Evolutionary conservation across 2,888 invertebrate genomes (phyloP).

Genomic region (Ypsolopha sequella): DNA sequence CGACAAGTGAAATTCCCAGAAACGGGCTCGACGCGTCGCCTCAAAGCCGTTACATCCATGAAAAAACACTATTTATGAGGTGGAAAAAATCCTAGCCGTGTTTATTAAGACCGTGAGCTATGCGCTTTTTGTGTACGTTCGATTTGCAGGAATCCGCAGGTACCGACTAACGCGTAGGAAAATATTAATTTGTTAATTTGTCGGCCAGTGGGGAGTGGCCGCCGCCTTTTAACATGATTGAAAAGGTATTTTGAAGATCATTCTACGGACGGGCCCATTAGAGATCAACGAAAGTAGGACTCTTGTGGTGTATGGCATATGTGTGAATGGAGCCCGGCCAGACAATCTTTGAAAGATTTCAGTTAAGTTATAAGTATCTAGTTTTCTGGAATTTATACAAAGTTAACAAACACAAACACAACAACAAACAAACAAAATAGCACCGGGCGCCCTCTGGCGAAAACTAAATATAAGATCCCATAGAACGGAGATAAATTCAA

Average conservation of each 20-base stretch:
- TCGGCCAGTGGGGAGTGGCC: slow-evolving; percentile 35
- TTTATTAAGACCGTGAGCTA: slow-evolving; percentile 57
- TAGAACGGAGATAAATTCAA: too few relatives aligned
- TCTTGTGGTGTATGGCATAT: too few relatives aligned
- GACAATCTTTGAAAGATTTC: too few relatives aligned
- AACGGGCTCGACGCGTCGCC: slow-evolving; percentile 50
- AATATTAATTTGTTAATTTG: slow-evolving; percentile 53
- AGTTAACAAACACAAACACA: too few relatives aligned
- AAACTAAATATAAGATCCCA: too few relatives aligned
- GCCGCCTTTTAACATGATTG: slow-evolving; percentile 20
- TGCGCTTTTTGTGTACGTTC: slow-evolving; percentile 54
- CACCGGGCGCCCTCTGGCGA: too few relatives aligned
- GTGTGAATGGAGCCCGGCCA: too few relatives aligned
- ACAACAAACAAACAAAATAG: too few relatives aligned
- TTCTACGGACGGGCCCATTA: background rate
- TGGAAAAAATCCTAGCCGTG: slow-evolving; percentile 57
- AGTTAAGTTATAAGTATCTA: too few relatives aligned
- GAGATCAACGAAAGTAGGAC: too few relatives aligned
- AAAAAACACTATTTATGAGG: slow-evolving; percentile 67
- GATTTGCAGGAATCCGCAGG: slow-evolving; percentile 61
- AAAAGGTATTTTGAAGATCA: slow-evolving; percentile 5
- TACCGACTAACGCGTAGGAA: slow-evolving; percentile 38
- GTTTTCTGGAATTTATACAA: too few relatives aligned
- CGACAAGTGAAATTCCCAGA: slow-evolving; percentile 61
- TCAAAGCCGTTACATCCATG: slow-evolving; percentile 57